Base-by-base conservation (phyloP, 2,888 invertebrate genomes). In the Drosophila putrida region DNA sequence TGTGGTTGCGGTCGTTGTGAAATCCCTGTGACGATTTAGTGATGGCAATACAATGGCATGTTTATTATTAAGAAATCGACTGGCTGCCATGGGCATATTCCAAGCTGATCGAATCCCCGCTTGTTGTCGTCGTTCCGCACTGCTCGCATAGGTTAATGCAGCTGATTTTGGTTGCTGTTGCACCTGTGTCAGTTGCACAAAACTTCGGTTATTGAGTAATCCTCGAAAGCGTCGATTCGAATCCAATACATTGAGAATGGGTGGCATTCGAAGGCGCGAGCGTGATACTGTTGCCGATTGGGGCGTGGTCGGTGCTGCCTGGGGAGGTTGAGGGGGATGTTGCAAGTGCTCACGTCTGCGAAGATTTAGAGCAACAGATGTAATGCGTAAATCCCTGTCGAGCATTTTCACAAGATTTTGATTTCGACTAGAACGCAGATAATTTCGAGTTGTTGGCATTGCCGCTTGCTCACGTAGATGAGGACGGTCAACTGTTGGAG, bases 221-320 rank as follows among this genome's bases (percentile, higher is more conserved):
- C 82, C 90, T 4, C 90, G 86, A 74, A 92, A 92, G 13, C 88
- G 88, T 3, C 88, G 83, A 58, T 83, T 91, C 4, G 90, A 82
- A 61, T 92, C 90, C 20, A 92, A 59, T 0, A 92, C 90, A 67
- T 91, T 92, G 0, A 92, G 76, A 44, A 92, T 92, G 6, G 92
- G 92, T 2, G 92, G 92, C 91, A 92, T 92, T 38, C 90, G 82
- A 4, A 90, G 51, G 6, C 82, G 88, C 0, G 82, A 65, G 3
- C 68, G 72, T 11, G 78, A 27, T 0, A 70, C 64, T 10, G 77
- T 85, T 4, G 88, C 90, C 13, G 88, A 88, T 44, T 85, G 82
- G 1, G 76, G 87, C 11, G 85, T 69, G 11, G 62, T 72, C 6
- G 74, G 64, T 1, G 43, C 50, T 8, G 44, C 46, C 13, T 36